Conservation (phyloP, 2,113 vertebrate species). For the Guaruba guarouba region DNA sequence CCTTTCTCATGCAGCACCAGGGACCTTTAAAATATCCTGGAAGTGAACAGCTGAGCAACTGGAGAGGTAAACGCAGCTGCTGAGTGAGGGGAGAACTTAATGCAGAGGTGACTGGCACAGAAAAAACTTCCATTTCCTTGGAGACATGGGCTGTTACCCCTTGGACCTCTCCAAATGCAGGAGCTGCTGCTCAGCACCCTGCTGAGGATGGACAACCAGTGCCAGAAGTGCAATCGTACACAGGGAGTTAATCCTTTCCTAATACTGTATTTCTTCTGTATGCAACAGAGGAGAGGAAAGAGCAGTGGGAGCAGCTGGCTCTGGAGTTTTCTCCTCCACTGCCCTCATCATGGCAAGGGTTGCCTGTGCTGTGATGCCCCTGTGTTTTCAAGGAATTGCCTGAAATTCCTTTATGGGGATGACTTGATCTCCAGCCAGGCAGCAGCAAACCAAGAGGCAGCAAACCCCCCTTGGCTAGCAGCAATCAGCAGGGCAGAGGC, state of each 20-base stretch:
- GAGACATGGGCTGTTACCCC: background rate
- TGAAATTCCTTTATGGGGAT: background rate
- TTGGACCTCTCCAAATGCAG: background rate
- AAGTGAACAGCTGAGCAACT: background rate
- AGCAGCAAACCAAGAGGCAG: background rate
- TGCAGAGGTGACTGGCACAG: background rate
- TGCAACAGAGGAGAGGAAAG: background rate
- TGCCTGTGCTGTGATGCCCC: background rate
- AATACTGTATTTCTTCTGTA: background rate
- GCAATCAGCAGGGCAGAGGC: background rate
- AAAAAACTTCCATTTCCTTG: background rate
- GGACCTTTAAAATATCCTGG: background rate
- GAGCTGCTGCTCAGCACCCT: background rate
- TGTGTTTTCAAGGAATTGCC: background rate
- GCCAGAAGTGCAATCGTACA: fast-evolving
- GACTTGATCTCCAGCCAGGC: background rate
- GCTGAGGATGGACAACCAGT: background rate
- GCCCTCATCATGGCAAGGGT: fast-evolving
- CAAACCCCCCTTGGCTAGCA: background rate
- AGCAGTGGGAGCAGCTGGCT: background rate
- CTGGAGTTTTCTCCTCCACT: background rate
- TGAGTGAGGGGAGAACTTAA: background rate
- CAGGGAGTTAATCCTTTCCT: background rate
- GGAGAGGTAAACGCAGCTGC: background rate
- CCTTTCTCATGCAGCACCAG: background rate